Evolutionary conservation across 2,113 vertebrate species (phyloP).

Genomic region (Mohoua ochrocephala): DNA sequence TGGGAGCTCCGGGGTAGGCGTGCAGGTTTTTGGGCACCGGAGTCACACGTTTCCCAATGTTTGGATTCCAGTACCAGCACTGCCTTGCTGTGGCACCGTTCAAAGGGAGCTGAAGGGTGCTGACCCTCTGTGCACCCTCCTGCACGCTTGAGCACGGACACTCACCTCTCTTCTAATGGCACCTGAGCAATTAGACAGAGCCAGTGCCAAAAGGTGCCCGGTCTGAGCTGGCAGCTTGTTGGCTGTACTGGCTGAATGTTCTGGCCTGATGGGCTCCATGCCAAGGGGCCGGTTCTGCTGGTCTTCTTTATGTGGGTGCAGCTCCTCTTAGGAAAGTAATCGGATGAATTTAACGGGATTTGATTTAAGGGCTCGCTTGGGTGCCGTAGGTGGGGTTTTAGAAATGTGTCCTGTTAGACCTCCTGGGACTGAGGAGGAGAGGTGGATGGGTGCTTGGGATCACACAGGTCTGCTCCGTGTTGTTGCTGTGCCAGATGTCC

Average conservation of each 20-base stretch:
- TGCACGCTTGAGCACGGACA: rapidly evolving
- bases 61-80: rapidly evolving
- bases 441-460: not conserved
- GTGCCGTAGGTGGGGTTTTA: not conserved
- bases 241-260: not conserved
- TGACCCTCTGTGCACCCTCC: not conserved
- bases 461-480: not conserved
- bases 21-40: not conserved
- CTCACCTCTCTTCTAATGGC: not conserved
- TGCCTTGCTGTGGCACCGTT: not conserved
- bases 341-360: rapidly evolving
- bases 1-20: rapidly evolving
- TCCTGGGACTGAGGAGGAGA: not conserved
- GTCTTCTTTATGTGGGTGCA: not conserved
- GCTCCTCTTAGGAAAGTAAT: not conserved
- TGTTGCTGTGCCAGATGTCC: not conserved
- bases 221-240: not conserved
- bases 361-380: not conserved
- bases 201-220: not conserved
- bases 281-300: not conserved
- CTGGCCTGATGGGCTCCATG: not conserved
- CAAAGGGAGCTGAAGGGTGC: not conserved
- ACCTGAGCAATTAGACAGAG: not conserved
- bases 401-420: not conserved
- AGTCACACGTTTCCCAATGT: not conserved